phyloP scores from a whole-genome alignment of 2,797 vertebrate species.

The Myotis myotis region DNA sequence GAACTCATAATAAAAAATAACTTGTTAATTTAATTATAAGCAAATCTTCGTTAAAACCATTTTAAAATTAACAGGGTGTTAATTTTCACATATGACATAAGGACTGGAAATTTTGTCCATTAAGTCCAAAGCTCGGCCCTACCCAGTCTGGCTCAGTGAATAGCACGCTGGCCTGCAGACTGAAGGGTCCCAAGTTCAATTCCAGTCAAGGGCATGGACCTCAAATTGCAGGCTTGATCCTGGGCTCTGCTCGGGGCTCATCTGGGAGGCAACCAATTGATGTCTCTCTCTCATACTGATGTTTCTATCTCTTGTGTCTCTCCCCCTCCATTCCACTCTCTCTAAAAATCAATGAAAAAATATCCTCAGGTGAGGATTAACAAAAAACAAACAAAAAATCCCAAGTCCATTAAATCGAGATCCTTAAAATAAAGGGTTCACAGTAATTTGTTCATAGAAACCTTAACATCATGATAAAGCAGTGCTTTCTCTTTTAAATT shows the following conservation, averaged over 20 bases:
- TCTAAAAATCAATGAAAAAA: background rate
- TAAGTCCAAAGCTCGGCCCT: background rate
- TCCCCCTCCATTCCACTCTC: background rate
- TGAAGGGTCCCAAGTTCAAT: background rate
- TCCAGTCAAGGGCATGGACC: background rate
- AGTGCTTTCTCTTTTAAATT: slow-evolving; percentile 9
- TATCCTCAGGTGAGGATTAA: background rate
- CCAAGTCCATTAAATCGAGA: background rate
- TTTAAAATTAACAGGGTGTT: background rate
- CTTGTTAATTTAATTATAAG: background rate
- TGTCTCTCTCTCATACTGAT: background rate
- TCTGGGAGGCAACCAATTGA: background rate
- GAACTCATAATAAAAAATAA: background rate
- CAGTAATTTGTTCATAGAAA: slow-evolving; percentile 28
- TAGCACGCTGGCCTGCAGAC: background rate
- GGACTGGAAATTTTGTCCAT: no score
- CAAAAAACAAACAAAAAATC: background rate
- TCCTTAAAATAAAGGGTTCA: background rate
- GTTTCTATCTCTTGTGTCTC: background rate
- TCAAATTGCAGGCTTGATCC: background rate
- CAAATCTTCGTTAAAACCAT: background rate
- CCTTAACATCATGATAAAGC: background rate
- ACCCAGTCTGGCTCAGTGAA: background rate
- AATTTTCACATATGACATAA: background rate
- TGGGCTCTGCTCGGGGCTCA: background rate